Conservation (phyloP, 2,113 vertebrate genomes). For the Embiotoca jacksoni region DNA sequence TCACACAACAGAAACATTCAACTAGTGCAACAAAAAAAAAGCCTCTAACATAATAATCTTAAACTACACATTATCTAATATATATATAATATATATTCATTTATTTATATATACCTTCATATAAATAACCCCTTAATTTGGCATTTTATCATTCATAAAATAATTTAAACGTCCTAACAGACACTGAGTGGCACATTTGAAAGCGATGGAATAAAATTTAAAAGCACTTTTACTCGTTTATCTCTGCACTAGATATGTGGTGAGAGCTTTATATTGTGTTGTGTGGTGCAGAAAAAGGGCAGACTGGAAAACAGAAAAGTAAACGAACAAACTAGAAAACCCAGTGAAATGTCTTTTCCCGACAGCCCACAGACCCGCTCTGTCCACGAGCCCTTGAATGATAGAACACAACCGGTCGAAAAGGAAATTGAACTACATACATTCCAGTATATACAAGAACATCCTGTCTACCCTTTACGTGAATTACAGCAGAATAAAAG, state of each 20-base stretch:
- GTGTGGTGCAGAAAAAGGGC: conserved; percentile 57
- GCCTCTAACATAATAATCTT: conserved; percentile 84
- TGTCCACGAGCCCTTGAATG: conserved; percentile 75
- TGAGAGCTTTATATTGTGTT: conserved; percentile 70
- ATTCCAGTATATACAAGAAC: conserved; percentile 84
- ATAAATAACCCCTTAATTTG: conserved; percentile 89
- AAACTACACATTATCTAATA: conserved; percentile 85
- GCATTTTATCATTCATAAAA: conserved; percentile 86
- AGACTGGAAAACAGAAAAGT: conserved; percentile 44
- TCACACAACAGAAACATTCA: conserved; percentile 84
- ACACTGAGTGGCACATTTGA: conserved; percentile 85
- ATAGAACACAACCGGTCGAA: conserved; percentile 75
- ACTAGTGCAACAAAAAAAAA: conserved; percentile 87
- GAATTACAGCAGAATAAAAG: conserved; percentile 70
- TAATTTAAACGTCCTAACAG: conserved; percentile 84
- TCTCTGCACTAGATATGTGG: conserved; percentile 83
- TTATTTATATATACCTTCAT: conserved; percentile 81
- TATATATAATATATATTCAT: conserved; percentile 84
- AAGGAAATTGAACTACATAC: conserved; percentile 77
- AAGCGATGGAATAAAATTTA: conserved; percentile 81
- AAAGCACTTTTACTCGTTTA: conserved; percentile 84
- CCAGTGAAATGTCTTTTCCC: conserved; percentile 55
- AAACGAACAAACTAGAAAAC: conserved; percentile 20
- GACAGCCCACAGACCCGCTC: conserved; percentile 58
- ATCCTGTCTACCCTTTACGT: conserved; percentile 63